These are phyloP conservation scores for Rhynchophorus ferrugineus DNA, from an alignment of 1,140 invertebrate genomes.

Conservation along the genomic window DNA sequence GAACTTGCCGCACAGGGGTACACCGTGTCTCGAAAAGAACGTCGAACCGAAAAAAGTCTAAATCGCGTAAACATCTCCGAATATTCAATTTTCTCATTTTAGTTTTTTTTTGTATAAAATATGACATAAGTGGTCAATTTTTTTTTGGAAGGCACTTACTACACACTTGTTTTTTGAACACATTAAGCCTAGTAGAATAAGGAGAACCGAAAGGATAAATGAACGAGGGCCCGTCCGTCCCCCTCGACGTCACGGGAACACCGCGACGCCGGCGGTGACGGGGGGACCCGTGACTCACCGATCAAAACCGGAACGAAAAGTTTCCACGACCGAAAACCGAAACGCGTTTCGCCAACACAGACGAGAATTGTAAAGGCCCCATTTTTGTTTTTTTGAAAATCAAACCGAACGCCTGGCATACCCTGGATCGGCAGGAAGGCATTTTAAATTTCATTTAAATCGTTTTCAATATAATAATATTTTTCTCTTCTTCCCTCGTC, in stretches of 20 bases:
- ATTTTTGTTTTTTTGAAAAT: conserved; percentile 32
- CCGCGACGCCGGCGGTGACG: no score
- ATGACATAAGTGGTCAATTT: conserved; percentile 40
- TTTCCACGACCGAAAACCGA: conserved; percentile 20
- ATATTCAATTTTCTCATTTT: no score
- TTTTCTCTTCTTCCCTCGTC: conserved; percentile 29
- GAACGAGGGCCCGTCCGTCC: no score
- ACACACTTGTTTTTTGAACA: conserved; percentile 42
- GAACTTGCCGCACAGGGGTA: conserved; percentile 41
- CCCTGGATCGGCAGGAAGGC: conserved; percentile 41
- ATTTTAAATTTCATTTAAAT: conserved; percentile 38
- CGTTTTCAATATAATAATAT: conserved; percentile 33
- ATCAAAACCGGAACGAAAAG: conserved; percentile 16
- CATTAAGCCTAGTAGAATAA: conserved; percentile 39
- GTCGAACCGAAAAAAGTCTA: conserved; percentile 1
- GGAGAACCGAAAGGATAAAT: conserved; percentile 24
- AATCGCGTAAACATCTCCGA: conserved; percentile 25
- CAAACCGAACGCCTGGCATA: conserved; percentile 36
- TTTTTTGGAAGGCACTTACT: conserved; percentile 43
- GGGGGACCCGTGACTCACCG: no score
- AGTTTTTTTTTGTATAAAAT: conserved; percentile 39
- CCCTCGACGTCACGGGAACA: no score
- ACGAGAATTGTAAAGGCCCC: conserved; percentile 32
- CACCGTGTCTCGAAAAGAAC: conserved; percentile 36
- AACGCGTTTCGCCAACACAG: conserved; percentile 14